Conservation (phyloP, 1,140 invertebrate species). For the Lucilia sericata region DNA sequence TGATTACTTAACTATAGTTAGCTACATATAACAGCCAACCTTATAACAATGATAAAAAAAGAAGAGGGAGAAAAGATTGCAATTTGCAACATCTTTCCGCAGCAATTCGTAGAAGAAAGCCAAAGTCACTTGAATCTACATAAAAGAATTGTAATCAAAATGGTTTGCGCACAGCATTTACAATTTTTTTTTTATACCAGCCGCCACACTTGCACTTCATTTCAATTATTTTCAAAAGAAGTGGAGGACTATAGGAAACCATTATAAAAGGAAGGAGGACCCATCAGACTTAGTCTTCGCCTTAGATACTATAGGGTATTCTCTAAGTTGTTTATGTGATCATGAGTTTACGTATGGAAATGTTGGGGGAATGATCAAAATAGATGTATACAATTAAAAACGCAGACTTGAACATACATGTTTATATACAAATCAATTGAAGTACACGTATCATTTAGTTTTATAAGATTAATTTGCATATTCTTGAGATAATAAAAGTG, state of each 20-base stretch:
- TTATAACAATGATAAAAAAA: background rate
- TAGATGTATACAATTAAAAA: background rate
- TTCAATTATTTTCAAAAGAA: background rate
- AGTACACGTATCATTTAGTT: constrained; percentile 15
- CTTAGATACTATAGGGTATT: background rate
- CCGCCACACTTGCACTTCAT: constrained; percentile 13
- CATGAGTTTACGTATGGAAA: background rate
- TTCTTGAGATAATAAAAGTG: background rate
- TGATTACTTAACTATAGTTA: background rate
- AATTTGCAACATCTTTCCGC: background rate
- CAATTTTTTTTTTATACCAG: background rate
- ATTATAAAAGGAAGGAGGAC: background rate
- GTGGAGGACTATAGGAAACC: background rate
- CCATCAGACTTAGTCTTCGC: background rate
- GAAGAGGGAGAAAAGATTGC: background rate
- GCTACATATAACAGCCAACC: background rate
- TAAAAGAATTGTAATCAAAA: background rate
- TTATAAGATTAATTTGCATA: background rate
- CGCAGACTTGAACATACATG: background rate
- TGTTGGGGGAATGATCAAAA: background rate
- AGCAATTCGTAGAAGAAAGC: background rate
- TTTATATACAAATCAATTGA: background rate
- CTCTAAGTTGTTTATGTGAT: background rate
- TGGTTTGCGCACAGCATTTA: background rate
- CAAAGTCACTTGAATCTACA: background rate